Conservation (phyloP, 2,888 invertebrate species). For the Orthonychiurus folsomi region DNA sequence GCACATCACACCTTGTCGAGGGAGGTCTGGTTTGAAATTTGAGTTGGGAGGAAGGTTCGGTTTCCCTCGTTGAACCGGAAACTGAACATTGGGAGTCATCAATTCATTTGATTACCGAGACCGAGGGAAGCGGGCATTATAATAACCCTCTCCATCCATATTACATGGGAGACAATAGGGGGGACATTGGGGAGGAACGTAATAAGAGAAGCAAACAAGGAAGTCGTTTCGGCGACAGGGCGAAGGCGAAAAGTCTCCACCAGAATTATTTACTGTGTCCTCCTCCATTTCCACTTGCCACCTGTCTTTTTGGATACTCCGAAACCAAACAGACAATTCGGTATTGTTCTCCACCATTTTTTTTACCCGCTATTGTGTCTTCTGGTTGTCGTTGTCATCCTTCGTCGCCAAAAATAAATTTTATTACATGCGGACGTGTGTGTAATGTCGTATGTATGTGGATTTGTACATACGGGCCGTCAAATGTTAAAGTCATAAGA, state of each 20-base stretch:
- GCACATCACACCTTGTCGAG: not conserved
- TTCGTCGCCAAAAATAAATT: no score
- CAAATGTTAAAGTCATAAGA: no score
- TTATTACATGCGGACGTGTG: no score
- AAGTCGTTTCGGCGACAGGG: not conserved
- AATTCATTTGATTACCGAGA: constrained; percentile 1
- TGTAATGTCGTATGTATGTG: no score
- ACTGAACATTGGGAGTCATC: not conserved
- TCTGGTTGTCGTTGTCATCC: no score
- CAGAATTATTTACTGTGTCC: not conserved
- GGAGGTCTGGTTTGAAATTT: not conserved
- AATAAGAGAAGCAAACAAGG: constrained; percentile 1
- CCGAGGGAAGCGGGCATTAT: not conserved
- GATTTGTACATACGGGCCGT: no score
- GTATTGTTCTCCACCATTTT: not conserved
- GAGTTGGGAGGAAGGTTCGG: not conserved
- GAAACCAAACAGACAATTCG: not conserved
- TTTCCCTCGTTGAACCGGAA: not conserved
- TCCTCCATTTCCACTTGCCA: not conserved
- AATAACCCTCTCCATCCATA: no score
- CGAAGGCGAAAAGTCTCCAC: no score
- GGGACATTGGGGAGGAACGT: not conserved
- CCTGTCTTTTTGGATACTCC: not conserved
- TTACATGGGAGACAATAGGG: not conserved
- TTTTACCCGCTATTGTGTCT: no score